Conservation (phyloP, 2,113 vertebrate genomes). For the Delphinapterus leucas region DNA sequence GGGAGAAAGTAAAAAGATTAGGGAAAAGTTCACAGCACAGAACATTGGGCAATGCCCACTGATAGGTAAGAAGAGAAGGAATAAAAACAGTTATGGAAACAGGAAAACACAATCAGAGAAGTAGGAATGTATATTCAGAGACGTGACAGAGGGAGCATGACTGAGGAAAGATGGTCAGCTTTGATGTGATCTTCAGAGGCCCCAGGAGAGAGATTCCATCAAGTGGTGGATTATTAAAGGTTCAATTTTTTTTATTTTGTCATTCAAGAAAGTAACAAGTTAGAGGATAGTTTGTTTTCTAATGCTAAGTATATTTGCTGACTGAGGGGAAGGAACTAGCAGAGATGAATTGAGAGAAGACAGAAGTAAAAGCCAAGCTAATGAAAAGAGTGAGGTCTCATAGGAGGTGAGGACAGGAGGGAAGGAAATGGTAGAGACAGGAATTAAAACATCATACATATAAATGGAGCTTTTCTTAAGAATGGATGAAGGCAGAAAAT, state of each 20-base stretch:
- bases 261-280: neutral
- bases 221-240: neutral
- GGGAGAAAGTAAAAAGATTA: neutral
- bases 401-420: neutral
- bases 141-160: neutral
- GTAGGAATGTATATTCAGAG: neutral
- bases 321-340: neutral
- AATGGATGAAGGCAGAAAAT: neutral
- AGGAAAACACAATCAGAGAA: neutral
- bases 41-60: neutral
- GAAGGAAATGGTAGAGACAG: neutral
- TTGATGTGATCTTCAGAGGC: neutral
- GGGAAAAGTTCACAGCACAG: neutral
- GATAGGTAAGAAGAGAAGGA: neutral
- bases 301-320: neutral
- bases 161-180: neutral
- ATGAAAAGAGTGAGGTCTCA: neutral
- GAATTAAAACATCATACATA: neutral
- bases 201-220: neutral
- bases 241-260: neutral
- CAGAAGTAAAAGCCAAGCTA: neutral
- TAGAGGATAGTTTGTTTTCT: neutral
- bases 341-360: neutral
- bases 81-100: neutral
- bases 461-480: neutral